A percentile compares a stretch with the other conserved stretches of the same genome.
Conservation (phyloP, 2,797 vertebrate species). For the Pseudotriccus pelzelni region DNA sequence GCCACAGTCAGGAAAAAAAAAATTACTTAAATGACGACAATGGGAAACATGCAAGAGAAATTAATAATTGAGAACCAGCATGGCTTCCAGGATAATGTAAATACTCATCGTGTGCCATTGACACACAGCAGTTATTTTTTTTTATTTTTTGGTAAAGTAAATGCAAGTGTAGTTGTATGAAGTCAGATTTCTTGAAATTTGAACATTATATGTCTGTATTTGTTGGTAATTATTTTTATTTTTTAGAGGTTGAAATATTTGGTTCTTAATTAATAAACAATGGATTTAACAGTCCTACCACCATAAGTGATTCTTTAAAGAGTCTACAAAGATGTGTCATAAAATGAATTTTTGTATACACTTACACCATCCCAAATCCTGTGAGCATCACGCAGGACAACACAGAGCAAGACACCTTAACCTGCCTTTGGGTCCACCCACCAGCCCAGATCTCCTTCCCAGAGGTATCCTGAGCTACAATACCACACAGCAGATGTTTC, state of each 20-base stretch:
- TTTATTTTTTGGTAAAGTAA: neutral
- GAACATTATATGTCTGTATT: neutral
- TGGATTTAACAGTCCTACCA: neutral
- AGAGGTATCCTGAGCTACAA: neutral
- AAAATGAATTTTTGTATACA: neutral
- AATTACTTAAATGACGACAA: too few species aligned
- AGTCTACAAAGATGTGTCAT: neutral
- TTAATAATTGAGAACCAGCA: accelerated
- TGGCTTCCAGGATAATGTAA: neutral
- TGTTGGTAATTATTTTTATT: neutral
- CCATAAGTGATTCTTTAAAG: neutral
- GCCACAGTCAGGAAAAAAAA: neutral
- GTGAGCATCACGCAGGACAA: too few species aligned
- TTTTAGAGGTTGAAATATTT: neutral
- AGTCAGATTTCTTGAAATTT: neutral
- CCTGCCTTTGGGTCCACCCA: neutral
- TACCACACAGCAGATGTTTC: neutral
- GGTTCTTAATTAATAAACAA: neutral
- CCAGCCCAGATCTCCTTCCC: neutral
- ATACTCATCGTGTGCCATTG: neutral
- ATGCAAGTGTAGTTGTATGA: neutral
- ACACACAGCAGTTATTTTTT: accelerated
- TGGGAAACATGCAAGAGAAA: neutral
- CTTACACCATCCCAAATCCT: neutral
- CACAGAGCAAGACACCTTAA: neutral